Percentiles rank a stretch among this genome's conserved stretches.
Conservation (phyloP, 1,140 invertebrate genomes). For the Saccostrea echinata region DNA sequence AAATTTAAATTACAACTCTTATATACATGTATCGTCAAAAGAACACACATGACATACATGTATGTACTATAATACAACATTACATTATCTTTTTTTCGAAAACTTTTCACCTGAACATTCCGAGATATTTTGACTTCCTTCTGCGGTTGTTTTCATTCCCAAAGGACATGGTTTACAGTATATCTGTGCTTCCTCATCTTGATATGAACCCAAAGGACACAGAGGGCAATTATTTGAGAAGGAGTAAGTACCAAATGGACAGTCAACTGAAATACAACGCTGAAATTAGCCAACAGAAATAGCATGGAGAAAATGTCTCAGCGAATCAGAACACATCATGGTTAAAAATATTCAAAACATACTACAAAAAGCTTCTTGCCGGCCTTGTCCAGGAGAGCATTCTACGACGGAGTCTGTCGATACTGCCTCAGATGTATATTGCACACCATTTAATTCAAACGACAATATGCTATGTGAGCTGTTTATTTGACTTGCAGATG, state of each 20-base stretch:
- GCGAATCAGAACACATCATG: too few relatives aligned
- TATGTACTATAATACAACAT: too few relatives aligned
- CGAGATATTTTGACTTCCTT: neutral
- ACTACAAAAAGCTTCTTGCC: conserved; percentile 33
- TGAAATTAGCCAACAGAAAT: too few relatives aligned
- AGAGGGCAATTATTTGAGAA: neutral
- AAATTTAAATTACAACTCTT: too few relatives aligned
- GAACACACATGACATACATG: too few relatives aligned
- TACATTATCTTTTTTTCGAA: neutral
- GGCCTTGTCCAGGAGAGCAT: neutral
- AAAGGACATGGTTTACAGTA: neutral
- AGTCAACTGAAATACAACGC: neutral
- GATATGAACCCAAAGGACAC: conserved; percentile 6
- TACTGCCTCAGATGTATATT: conserved; percentile 10
- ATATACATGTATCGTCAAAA: too few relatives aligned
- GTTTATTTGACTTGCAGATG: neutral
- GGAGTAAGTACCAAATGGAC: conserved; percentile 11
- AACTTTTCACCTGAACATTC: conserved; percentile 31
- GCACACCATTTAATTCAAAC: neutral
- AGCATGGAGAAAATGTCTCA: too few relatives aligned
- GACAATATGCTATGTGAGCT: neutral
- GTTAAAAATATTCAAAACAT: neutral
- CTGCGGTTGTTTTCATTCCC: neutral
- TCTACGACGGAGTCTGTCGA: neutral
- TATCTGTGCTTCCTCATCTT: neutral